Evolutionary conservation across 2,888 invertebrate genomes (phyloP).

Genomic region (Pseudococcus longispinus): DNA sequence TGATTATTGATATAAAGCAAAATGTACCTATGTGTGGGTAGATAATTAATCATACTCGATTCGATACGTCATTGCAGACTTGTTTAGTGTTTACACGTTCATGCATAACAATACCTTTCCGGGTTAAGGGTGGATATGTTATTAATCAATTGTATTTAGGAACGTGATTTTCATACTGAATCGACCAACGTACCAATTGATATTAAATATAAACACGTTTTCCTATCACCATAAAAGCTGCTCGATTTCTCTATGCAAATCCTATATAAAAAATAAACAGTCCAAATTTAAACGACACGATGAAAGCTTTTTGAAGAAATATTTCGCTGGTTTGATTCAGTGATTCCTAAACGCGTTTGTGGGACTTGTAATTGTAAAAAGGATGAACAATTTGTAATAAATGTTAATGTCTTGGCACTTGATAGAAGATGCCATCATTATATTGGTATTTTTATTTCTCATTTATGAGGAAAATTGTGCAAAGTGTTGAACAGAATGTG

Average conservation of each 20-base stretch:
- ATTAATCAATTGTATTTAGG: background rate
- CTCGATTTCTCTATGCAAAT: background rate
- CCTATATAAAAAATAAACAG: background rate
- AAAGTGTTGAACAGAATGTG: background rate
- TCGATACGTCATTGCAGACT: background rate
- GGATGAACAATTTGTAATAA: background rate
- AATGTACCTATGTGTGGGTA: background rate
- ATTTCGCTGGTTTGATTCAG: background rate
- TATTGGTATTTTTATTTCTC: background rate
- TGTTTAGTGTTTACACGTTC: background rate
- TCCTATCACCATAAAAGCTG: background rate
- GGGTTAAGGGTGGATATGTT: slow-evolving; percentile 14
- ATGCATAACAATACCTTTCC: background rate
- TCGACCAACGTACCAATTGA: background rate
- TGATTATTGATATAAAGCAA: background rate
- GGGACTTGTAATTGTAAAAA: background rate
- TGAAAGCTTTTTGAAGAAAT: background rate
- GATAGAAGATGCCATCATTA: background rate
- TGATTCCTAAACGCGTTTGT: background rate
- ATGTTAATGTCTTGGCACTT: background rate
- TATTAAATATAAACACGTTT: background rate
- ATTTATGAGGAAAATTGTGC: background rate
- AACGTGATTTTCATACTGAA: background rate
- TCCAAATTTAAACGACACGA: background rate
- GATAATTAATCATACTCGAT: slow-evolving; percentile 12